Conservation (phyloP, 2,888 invertebrate species). For the Diarsia mendica region DNA sequence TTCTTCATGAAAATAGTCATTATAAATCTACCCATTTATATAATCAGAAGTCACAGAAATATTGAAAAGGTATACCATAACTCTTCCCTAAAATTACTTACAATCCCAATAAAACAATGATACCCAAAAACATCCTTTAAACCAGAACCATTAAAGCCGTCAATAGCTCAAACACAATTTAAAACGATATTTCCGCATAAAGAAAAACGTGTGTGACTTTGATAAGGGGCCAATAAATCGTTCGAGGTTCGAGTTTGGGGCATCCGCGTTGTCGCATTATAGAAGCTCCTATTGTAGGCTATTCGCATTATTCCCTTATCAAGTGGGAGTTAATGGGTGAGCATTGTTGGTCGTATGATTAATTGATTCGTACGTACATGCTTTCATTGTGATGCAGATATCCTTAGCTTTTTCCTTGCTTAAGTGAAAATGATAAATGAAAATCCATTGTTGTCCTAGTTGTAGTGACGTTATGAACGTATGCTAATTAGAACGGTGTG, state of each 20-base stretch:
- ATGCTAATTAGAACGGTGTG: conserved; percentile 75
- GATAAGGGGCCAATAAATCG: conserved; percentile 86
- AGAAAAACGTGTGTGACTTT: conserved; percentile 80
- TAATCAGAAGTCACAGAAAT: neutral
- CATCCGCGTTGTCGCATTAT: conserved; percentile 84
- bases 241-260: conserved; percentile 75
- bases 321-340: conserved; percentile 89
- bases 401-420: conserved; percentile 85
- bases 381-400: conserved; percentile 88
- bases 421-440: conserved; percentile 83
- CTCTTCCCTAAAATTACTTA: conserved; percentile 11
- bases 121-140: conserved; percentile 40
- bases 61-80: neutral
- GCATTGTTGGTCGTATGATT: conserved; percentile 89
- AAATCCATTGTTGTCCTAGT: conserved; percentile 71
- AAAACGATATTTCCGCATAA: conserved; percentile 69
- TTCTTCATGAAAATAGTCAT: no score
- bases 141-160: conserved; percentile 52
- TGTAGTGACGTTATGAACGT: conserved; percentile 67
- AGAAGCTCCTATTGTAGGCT: conserved; percentile 84
- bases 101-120: conserved; percentile 21
- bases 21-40: no score
- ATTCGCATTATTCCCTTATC: conserved; percentile 89
- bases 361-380: conserved; percentile 86
- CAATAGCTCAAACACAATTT: conserved; percentile 59